These are phyloP conservation scores for Rhingia campestris DNA, from an alignment of 2,888 invertebrate genomes.

Conservation along the genomic window DNA sequence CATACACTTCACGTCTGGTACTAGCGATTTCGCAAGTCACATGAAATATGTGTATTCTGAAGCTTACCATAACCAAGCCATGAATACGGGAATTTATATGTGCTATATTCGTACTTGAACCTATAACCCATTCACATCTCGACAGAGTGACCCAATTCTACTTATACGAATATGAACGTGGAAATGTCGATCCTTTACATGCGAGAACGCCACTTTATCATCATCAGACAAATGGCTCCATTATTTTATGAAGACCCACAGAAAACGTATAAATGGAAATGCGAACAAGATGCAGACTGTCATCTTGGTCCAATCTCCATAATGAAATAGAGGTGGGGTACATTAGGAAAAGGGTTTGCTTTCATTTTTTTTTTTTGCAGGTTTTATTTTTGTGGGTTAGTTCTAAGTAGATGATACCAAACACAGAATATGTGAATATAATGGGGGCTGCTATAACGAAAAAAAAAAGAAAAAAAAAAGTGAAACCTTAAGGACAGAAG, in stretches of 20 bases:
- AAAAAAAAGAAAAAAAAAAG: conserved; percentile 27
- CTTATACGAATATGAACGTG: conserved; percentile 10
- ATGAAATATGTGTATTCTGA: conserved; percentile 39
- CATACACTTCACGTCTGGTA: neutral
- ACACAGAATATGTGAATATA: conserved; percentile 32
- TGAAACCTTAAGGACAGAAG: conserved; percentile 8
- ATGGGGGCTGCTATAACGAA: conserved; percentile 12
- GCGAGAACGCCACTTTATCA: conserved; percentile 41
- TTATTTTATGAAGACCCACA: conserved; percentile 61
- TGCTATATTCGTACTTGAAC: conserved; percentile 27
- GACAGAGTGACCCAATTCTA: conserved; percentile 57
- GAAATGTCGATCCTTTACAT: conserved; percentile 44
- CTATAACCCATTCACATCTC: conserved; percentile 26
- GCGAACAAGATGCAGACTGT: conserved; percentile 52
- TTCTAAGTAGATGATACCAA: conserved; percentile 24
- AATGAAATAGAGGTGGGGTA: conserved; percentile 28
- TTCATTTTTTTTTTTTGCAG: neutral
- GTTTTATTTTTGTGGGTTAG: neutral
- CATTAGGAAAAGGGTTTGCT: conserved; percentile 18
- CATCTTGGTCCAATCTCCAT: conserved; percentile 28
- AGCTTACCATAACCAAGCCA: conserved; percentile 30
- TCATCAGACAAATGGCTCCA: conserved; percentile 60
- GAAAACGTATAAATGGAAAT: conserved; percentile 54
- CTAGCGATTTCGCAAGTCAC: conserved; percentile 2
- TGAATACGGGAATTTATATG: conserved; percentile 34